These are phyloP conservation scores for Gastrophysa polygoni DNA, from an alignment of 2,888 invertebrate genomes.

Conservation along the genomic window DNA sequence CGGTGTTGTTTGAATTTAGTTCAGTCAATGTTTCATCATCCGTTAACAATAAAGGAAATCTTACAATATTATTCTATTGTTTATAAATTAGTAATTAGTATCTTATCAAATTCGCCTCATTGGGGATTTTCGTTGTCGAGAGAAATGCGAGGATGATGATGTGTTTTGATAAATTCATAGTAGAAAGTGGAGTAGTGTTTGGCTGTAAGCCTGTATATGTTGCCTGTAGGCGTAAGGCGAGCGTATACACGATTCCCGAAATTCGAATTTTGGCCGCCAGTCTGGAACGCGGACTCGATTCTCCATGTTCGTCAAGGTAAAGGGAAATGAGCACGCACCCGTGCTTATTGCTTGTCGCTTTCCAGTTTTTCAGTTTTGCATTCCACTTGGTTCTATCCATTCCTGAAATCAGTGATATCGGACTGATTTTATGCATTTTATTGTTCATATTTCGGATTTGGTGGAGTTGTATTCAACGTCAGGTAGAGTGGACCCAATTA, in stretches of 20 bases:
- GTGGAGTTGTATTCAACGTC: no score
- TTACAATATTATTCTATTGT: no score
- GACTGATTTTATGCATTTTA: no score
- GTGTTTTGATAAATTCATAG: slow-evolving; percentile 24
- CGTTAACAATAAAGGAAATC: no score
- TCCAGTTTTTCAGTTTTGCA: not conserved
- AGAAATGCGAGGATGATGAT: slow-evolving; percentile 31
- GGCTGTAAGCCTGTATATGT: slow-evolving; percentile 51
- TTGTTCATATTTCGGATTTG: no score
- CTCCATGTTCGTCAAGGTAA: slow-evolving; percentile 52
- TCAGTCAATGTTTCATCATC: no score
- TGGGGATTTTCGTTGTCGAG: not conserved
- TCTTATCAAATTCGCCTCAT: no score
- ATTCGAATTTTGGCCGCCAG: slow-evolving; percentile 84
- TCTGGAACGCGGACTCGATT: slow-evolving; percentile 79
- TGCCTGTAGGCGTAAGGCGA: slow-evolving; percentile 69
- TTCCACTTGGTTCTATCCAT: slow-evolving; percentile 11
- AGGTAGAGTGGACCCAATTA: no score
- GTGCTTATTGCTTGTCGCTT: slow-evolving; percentile 28
- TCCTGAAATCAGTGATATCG: no score
- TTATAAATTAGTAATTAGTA: no score
- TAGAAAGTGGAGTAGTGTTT: slow-evolving; percentile 44
- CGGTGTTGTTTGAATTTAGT: no score
- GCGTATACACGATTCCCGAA: slow-evolving; percentile 78
- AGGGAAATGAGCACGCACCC: slow-evolving; percentile 36